Base-by-base conservation (phyloP, 2,113 vertebrate species). In the Morone chrysops region DNA sequence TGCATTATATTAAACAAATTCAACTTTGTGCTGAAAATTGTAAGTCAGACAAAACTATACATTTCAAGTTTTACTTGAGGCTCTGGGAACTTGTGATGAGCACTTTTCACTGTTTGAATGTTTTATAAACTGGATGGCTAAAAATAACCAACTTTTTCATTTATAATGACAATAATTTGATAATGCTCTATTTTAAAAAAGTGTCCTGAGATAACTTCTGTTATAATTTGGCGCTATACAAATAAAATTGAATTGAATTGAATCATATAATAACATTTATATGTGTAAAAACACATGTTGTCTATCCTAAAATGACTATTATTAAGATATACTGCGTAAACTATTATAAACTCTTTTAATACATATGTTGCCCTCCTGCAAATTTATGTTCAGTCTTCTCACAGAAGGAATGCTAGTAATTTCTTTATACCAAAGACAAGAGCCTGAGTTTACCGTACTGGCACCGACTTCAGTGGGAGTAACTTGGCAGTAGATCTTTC, bases 401-500 rank as follows among this genome's bases (percentile, higher is more conserved):
- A 36, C 7, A 61, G 8, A 69, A 38, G 13, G 17, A 43, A 16
- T 51, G 54, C 25, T 16, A 14, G 8, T 31, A 8, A 41, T 50
- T 41, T 50, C 13, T 6, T 50, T 5, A 22, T 22, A 51, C 12
- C 4, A 75, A 22, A 75, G 13, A 31, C 5, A 59, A 25, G 22
- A 62, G 54, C 18, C 69, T 22, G 25, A 57, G 8, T 14, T 17
- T 9, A 31, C 4, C 20, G 1, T 53, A 22, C 0, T 38, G 47
- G 4, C 51, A 36, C 54, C 43, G 4, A 50, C 76, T 57, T 48
- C 14, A 60, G 38, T 67, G 57, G 66, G 45, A 78, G 57, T 57
- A 68, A 56, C 45, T 62, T 76, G 57, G 63, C 76, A 53, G 31
- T 22, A 5, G 25, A 48, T 74, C 4, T 56, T 40, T 56, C 38